These are phyloP conservation scores for Poecilobothrus nobilitatus DNA, from an alignment of 2,888 invertebrate species.

Conservation along the genomic window DNA sequence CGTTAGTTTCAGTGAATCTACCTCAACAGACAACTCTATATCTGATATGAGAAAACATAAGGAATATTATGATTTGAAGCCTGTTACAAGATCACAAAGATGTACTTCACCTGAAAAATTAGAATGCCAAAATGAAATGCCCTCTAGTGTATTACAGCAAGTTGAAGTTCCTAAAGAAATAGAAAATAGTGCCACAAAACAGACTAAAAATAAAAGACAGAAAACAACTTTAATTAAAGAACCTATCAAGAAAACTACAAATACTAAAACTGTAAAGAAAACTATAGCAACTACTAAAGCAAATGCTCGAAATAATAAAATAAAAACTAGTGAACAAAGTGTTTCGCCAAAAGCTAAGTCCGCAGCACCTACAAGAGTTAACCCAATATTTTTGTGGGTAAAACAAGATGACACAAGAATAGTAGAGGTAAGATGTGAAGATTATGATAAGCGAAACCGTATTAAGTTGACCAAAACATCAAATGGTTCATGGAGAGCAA, in stretches of 20 bases:
- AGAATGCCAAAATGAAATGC: neutral
- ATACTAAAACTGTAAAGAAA: neutral
- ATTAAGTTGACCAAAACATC: slow-evolving; percentile 73
- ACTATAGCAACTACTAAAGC: neutral
- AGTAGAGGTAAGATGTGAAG: slow-evolving; percentile 77
- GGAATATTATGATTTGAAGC: neutral
- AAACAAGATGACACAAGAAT: slow-evolving; percentile 71
- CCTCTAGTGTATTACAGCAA: neutral
- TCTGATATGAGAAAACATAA: slow-evolving; percentile 2
- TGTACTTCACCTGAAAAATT: neutral
- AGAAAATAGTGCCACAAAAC: neutral
- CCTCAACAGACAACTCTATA: neutral
- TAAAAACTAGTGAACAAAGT: neutral
- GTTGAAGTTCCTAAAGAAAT: neutral
- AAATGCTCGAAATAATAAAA: neutral
- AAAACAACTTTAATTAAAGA: slow-evolving; percentile 16
- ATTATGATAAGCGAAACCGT: slow-evolving; percentile 77
- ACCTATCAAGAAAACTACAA: slow-evolving; percentile 9
- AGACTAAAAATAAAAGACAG: neutral
- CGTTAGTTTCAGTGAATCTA: neutral
- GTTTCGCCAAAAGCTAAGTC: neutral
- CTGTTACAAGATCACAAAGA: slow-evolving; percentile 1
- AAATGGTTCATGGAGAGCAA: slow-evolving; percentile 67
- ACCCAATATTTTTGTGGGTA: slow-evolving; percentile 79
- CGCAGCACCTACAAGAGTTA: slow-evolving; percentile 52